Evolutionary conservation across 2,797 vertebrate genomes (phyloP).

Genomic region (Anguilla pacifica): DNA sequence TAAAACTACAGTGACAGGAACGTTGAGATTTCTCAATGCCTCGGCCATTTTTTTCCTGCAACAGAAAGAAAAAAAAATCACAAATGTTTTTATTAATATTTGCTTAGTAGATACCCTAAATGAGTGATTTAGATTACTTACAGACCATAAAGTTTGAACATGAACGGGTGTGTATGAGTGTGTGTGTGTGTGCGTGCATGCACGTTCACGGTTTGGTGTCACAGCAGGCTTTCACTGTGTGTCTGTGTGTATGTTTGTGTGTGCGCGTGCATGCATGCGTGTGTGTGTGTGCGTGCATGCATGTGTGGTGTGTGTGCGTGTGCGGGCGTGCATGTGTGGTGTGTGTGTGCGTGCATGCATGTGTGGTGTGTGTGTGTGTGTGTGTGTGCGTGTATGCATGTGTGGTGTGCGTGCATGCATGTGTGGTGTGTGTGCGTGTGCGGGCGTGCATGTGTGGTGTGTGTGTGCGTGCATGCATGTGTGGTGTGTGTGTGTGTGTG

Average conservation of each 20-base stretch:
- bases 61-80: neutral
- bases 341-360: too few species aligned
- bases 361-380: too few species aligned
- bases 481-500: too few species aligned
- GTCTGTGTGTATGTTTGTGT: conserved; percentile 16
- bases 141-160: neutral
- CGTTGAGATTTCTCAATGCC: conserved; percentile 81
- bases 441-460: too few species aligned
- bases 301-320: too few species aligned
- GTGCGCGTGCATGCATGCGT: neutral
- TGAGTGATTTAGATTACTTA: neutral
- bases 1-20: conserved; percentile 89
- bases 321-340: too few species aligned
- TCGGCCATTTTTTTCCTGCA: conserved; percentile 89
- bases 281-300: neutral
- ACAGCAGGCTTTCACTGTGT: neutral
- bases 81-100: neutral
- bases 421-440: too few species aligned
- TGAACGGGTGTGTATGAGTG: neutral
- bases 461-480: too few species aligned
- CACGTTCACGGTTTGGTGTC: neutral
- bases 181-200: neutral
- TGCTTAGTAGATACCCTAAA: neutral
- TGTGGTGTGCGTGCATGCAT: too few species aligned
- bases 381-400: too few species aligned